Conservation (phyloP, 2,797 vertebrate species). For the Saxicola maurus region DNA sequence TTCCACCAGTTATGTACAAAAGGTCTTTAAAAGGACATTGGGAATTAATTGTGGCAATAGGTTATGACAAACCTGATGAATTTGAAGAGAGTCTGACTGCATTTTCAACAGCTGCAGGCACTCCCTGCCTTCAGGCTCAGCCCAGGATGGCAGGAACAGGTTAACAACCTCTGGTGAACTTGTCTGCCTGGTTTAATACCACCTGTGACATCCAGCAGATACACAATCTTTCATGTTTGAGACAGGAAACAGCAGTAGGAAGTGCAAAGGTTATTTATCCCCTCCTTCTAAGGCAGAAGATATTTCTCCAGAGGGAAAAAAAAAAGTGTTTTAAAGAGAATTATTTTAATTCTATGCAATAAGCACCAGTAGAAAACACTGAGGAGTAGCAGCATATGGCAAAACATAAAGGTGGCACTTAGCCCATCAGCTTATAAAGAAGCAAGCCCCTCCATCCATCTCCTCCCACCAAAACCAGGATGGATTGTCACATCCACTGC, state of each 20-base stretch:
- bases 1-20: neutral
- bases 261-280: neutral
- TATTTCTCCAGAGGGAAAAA: neutral
- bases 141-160: neutral
- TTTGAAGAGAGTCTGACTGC: neutral
- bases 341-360: fast-evolving
- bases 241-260: neutral
- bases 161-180: neutral
- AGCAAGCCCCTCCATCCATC: fast-evolving
- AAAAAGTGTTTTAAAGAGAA: neutral
- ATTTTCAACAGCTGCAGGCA: neutral
- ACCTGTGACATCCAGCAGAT: neutral
- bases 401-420: neutral
- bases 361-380: neutral
- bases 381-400: neutral
- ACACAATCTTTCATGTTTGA: neutral
- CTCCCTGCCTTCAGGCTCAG: neutral
- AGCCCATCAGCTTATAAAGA: neutral
- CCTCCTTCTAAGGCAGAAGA: fast-evolving
- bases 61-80: neutral
- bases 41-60: neutral
- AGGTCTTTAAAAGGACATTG: neutral
- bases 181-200: neutral
- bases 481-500: neutral
- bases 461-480: neutral